phyloP scores from a whole-genome alignment of 2,888 invertebrate species.

The Lasioglossum morio region DNA sequence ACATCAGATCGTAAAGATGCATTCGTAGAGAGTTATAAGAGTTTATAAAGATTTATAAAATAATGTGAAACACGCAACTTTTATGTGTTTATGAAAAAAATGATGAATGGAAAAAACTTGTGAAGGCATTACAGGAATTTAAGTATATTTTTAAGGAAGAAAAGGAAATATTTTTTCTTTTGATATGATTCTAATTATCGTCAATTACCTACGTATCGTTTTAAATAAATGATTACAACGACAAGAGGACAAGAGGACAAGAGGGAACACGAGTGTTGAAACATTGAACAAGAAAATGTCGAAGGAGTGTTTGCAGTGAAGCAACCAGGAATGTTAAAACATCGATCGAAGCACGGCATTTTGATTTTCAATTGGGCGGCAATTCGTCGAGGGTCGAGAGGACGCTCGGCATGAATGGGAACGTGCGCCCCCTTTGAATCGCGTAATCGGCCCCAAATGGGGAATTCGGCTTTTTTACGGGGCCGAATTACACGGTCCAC shows the following conservation, averaged over 20 bases:
- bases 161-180: background rate
- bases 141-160: no score
- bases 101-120: no score
- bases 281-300: no score
- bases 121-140: no score
- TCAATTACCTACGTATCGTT: background rate
- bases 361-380: background rate
- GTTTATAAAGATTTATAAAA: background rate
- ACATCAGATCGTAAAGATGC: background rate
- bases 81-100: background rate
- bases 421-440: conserved; percentile 20
- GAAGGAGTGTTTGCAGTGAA: background rate
- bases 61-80: no score
- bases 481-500: conserved; percentile 55
- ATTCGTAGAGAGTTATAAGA: no score
- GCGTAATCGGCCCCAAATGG: conserved; percentile 29
- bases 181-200: background rate
- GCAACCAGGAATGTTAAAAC: background rate
- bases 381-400: conserved; percentile 4
- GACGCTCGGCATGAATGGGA: background rate
- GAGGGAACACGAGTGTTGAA: no score
- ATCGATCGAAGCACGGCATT: background rate
- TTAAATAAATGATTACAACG: no score
- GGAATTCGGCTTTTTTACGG: conserved; percentile 38
- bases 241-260: no score